phyloP scores from a whole-genome alignment of 2,797 vertebrate species.

The Sebastes nivosus region DNA sequence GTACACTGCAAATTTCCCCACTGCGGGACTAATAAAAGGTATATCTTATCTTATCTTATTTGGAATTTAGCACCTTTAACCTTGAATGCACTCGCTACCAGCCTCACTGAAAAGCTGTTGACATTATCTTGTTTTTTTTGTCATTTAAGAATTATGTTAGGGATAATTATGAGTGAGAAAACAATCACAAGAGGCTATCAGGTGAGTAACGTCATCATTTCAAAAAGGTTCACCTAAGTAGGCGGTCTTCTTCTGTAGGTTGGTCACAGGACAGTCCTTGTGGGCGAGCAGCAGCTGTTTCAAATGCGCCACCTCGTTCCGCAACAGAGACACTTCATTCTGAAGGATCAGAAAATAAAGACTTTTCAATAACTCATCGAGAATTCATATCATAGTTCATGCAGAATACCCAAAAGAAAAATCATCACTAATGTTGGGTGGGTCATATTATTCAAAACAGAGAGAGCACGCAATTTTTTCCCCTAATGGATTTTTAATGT shows the following conservation, averaged over 20 bases:
- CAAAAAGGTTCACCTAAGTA: slow-evolving; percentile 87
- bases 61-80: neutral
- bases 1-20: too few species aligned
- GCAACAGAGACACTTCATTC: slow-evolving; percentile 96
- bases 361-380: neutral
- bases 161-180: neutral
- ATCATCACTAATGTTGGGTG: neutral
- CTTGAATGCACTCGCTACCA: neutral
- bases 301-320: slow-evolving; percentile 97
- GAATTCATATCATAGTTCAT: neutral
- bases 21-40: too few species aligned
- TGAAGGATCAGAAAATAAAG: slow-evolving; percentile 56
- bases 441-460: neutral
- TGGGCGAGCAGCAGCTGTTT: slow-evolving; percentile 98
- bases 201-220: neutral
- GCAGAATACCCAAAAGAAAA: neutral
- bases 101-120: neutral
- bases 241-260: slow-evolving; percentile 93
- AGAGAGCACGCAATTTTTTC: neutral
- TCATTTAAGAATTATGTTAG: neutral
- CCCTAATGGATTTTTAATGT: neutral
- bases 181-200: neutral
- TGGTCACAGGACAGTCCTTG: slow-evolving; percentile 98
- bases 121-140: neutral
- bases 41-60: too few species aligned